Base-by-base conservation (phyloP, 2,888 invertebrate species). In the Sinohyriopsis cumingii region DNA sequence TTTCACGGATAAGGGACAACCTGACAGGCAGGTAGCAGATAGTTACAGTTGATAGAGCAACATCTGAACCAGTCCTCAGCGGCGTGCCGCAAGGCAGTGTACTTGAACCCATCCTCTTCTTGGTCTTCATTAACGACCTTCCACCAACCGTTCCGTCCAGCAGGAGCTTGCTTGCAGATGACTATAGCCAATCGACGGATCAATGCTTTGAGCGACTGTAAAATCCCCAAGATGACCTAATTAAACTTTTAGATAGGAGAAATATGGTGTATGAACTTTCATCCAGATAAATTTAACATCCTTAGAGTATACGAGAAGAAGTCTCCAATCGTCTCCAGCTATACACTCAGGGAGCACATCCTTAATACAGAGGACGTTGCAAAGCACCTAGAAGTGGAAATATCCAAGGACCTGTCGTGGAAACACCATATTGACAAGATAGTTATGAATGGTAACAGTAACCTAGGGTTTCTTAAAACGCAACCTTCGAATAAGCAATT, bases 41-140 rank as follows among this genome's bases (percentile, higher is more conserved):
- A 56, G 73, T 73, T 3, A 55, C 70, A 18, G 65, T 73, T n/a
- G 65, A 70, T 22, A 65, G 69, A 9, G 63, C 59, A 22, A 20
- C 54, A 5, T 73, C 70, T 12, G 67, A 61, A 25, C n/a, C 45
- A 56, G 72, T 72, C 20, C 33, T 66, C 3, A 66, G 63, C 24
- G 69, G 72, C 5, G 69, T 72, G 12, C 72, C 72, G 1, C 70
- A 68, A 55, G 68, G 70, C 0, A 60, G 59, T 22, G 68, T 68
- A 19, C 60, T 73, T 1, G 68, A 61, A 6, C 68, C 65, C 0
- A 55, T 66, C 1, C 53, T 72, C 25, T 68, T 68, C 56, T 59
- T 72, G 12, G 56, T 45, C 4, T 68, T 66, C 25, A 68, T 68
- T 6, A 62, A 72, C 20, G 69, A 69, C 59, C 55, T 71, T 6